Percentiles rank a stretch among this genome's conserved stretches.
These are phyloP conservation scores for Chondrosia reniformis DNA, from an alignment of 37 sponge, comb jelly and placozoan species.

Conservation along the genomic window DNA sequence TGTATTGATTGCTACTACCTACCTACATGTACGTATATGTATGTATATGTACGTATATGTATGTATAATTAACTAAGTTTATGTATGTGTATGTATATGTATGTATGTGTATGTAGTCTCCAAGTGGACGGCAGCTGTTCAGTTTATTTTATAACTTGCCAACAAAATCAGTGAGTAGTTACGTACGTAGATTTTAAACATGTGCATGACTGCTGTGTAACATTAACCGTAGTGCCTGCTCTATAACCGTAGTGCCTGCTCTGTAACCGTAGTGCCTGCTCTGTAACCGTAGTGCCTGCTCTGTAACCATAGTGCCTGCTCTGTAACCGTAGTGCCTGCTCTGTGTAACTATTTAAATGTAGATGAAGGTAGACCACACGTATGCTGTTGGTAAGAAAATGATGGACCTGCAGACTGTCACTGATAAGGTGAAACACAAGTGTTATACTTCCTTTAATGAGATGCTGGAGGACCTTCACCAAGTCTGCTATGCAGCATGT, in stretches of 20 bases:
- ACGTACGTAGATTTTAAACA: too few species aligned
- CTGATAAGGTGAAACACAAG: slow-evolving; percentile 11
- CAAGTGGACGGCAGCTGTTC: too few species aligned
- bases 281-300: too few species aligned
- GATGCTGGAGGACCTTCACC: slow-evolving; percentile 29
- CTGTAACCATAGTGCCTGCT: too few species aligned
- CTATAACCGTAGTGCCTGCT: too few species aligned
- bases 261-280: background rate
- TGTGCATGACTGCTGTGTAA: too few species aligned
- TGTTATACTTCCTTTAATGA: slow-evolving; percentile 34
- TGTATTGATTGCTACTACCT: background rate
- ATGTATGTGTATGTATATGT: background rate
- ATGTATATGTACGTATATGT: background rate
- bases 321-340: too few species aligned
- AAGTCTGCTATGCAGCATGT: slow-evolving; percentile 49
- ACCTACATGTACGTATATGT: background rate
- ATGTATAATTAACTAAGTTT: background rate
- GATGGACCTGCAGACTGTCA: slow-evolving; percentile 45
- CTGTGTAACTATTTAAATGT: too few species aligned
- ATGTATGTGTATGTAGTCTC: background rate
- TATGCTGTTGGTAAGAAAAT: slow-evolving; percentile 45
- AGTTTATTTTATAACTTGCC: too few species aligned
- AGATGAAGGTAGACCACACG: slow-evolving; percentile 28
- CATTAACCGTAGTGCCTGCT: too few species aligned
- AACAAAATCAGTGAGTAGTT: too few species aligned